Evolutionary conservation across 1,140 invertebrate genomes (phyloP), one percentile per base, ranked within the genome.

Genomic region (Sarcophaga bullata): DNA sequence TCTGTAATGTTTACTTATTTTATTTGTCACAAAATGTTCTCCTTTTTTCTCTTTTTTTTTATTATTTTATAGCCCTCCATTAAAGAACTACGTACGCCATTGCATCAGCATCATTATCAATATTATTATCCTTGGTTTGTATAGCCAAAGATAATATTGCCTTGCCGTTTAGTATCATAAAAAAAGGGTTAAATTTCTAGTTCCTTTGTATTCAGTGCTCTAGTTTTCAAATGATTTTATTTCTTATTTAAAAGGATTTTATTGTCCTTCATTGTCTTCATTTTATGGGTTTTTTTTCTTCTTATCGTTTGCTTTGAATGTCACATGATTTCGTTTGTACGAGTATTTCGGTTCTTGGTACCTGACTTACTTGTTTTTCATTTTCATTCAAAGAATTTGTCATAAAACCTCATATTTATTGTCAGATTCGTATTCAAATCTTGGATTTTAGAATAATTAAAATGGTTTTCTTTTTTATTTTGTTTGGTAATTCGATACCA

Each of bases 381-480:
- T 17, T 78, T 78, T 47, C 75, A 78, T 78, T 78, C 75, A 78
- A 0, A 19, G 75, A 78, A 78, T 78, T 78, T 78, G 75, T 78
- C 75, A 78, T 78, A 78, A 78, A 78, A 17, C 8, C 46, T 37
- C 25, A 37, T 37, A 37, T 37, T 37, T 37, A 37, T 37, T 37
- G 25, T 37, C 25, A 37, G 25, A 37, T 37, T 37, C 25, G 25
- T 37, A 37, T 37, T 37, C 4, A 37, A 37, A 37, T 37, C 1
- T 37, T 37, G 25, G 25, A 37, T 37, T 37, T 37, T 37, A 37
- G 25, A 37, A 37, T 37, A 37, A 37, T 37, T 37, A 37, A 37
- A 37, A 37, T 37, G 1, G 25, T 37, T 37, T 37, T 37, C 25
- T n/a, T n/a, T n/a, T n/a, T n/a, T n/a, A n/a, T n/a, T n/a, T n/a